A percentile compares a stretch with the other conserved stretches of the same genome.
Evolutionary conservation across 2,888 invertebrate genomes (phyloP).

Genomic region (Acanthosepion pharaonis): DNA sequence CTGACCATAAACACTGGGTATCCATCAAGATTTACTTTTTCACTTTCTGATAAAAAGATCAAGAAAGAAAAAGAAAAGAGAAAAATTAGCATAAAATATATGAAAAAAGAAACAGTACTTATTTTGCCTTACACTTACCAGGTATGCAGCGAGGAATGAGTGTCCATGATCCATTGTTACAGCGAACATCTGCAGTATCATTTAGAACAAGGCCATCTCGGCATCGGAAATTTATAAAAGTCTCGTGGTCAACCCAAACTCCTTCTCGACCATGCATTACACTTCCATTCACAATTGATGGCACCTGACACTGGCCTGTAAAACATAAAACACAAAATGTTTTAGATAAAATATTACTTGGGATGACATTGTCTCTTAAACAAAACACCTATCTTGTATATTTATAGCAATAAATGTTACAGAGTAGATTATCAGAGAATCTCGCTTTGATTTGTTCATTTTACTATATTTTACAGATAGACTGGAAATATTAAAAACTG

Average conservation of each 20-base stretch:
- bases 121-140: conserved; percentile 76
- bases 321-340: neutral
- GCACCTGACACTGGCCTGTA: conserved; percentile 89
- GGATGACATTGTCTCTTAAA: too few species aligned
- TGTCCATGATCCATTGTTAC: conserved; percentile 97
- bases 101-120: neutral
- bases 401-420: too few species aligned
- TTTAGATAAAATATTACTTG: neutral
- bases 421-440: too few species aligned
- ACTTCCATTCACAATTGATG: conserved; percentile 79
- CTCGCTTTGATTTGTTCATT: too few species aligned
- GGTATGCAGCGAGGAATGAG: conserved; percentile 91
- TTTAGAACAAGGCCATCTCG: conserved; percentile 64
- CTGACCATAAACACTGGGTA: neutral
- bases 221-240: conserved; percentile 64
- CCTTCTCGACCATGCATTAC: conserved; percentile 60
- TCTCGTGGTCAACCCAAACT: conserved; percentile 65
- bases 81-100: neutral
- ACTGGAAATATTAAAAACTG: too few species aligned
- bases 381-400: too few species aligned
- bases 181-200: conserved; percentile 74
- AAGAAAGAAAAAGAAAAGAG: neutral
- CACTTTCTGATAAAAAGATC: neutral
- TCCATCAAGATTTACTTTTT: neutral
- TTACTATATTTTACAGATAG: too few species aligned